phyloP scores from a whole-genome alignment of 1,140 invertebrate genomes.

The Scylla paramamosain region DNA sequence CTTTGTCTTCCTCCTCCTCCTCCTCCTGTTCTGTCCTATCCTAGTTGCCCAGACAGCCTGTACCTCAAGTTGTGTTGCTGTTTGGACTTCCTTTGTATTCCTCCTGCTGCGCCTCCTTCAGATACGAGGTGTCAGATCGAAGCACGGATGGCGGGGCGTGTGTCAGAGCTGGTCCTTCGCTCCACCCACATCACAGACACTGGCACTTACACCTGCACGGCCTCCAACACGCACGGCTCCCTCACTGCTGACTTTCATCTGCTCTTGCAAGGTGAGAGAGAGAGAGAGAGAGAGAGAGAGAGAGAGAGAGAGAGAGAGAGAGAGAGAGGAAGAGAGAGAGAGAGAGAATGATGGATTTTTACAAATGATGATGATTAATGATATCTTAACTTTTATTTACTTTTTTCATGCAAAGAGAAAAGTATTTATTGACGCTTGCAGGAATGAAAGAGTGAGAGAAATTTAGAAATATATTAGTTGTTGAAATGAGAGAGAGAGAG shows the following conservation, averaged over 20 bases:
- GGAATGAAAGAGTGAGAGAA: too few relatives aligned
- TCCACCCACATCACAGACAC: conserved; percentile 80
- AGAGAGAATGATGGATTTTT: too few relatives aligned
- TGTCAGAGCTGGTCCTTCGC: conserved; percentile 79
- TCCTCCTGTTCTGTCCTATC: not conserved
- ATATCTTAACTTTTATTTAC: too few relatives aligned
- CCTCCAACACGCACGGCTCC: conserved; percentile 81
- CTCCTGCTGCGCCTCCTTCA: conserved; percentile 13
- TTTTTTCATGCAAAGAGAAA: too few relatives aligned
- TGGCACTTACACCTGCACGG: conserved; percentile 81
- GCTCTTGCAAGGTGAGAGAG: conserved; percentile 81
- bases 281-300: too few relatives aligned
- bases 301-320: too few relatives aligned
- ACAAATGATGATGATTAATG: too few relatives aligned
- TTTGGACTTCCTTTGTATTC: not conserved
- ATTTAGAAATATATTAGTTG: too few relatives aligned
- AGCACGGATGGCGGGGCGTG: conserved; percentile 78
- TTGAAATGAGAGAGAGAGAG: not conserved
- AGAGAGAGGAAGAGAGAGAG: too few relatives aligned
- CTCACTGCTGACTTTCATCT: conserved; percentile 81
- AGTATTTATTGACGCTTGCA: too few relatives aligned
- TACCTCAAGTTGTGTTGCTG: not conserved
- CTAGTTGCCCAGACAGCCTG: too few relatives aligned
- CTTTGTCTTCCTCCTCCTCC: not conserved
- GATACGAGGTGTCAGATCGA: conserved; percentile 76